A percentile compares a stretch with the other conserved stretches of the same genome.
Conservation (phyloP, 2,888 invertebrate species). For the Microctonus aethiopoides region DNA sequence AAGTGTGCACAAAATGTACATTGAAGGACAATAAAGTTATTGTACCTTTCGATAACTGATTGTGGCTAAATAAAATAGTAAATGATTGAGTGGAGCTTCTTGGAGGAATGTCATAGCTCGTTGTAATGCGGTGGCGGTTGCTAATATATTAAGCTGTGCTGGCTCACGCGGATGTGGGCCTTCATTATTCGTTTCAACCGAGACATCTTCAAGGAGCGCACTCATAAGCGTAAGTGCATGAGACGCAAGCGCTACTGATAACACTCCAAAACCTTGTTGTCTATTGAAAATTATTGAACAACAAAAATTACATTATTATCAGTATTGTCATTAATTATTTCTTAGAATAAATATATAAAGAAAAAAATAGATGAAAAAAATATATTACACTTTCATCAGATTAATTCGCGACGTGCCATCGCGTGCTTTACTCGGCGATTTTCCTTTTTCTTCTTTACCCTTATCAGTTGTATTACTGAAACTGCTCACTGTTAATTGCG, state of each 20-base stretch:
- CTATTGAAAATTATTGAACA: conserved; percentile 62
- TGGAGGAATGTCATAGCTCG: conserved; percentile 78
- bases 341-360: background rate
- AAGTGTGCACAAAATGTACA: background rate
- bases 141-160: conserved; percentile 75
- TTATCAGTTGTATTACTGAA: conserved; percentile 64
- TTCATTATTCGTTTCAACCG: conserved; percentile 73
- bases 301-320: too few species aligned
- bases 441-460: conserved; percentile 71
- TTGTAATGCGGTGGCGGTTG: conserved; percentile 76
- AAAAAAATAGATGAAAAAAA: conserved; percentile 15
- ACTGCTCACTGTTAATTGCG: conserved; percentile 78
- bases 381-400: conserved; percentile 75
- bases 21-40: too few species aligned
- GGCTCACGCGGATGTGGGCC: conserved; percentile 67
- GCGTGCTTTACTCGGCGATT: conserved; percentile 72
- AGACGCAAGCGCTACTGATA: conserved; percentile 89
- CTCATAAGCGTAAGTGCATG: conserved; percentile 83
- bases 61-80: conserved; percentile 89
- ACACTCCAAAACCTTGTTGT: conserved; percentile 88
- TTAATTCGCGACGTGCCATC: conserved; percentile 74
- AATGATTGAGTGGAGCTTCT: conserved; percentile 80
- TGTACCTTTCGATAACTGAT: conserved; percentile 86
- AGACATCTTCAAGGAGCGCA: conserved; percentile 80
- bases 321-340: too few species aligned